Base-by-base conservation (phyloP, 2,888 invertebrate species). In the Drosophila aldrichi region DNA sequence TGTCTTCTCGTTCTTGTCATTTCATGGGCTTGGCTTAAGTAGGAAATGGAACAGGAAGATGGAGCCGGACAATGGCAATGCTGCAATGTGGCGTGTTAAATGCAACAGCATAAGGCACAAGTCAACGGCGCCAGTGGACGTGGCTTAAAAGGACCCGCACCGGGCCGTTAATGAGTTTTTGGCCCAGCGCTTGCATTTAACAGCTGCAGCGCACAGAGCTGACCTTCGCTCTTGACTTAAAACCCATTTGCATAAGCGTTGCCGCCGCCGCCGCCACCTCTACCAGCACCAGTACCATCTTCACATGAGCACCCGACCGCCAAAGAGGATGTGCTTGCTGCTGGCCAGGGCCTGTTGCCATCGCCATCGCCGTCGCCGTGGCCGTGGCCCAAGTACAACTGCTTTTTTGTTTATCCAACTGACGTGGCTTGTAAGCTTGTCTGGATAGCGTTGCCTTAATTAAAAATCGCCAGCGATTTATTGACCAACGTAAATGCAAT, bases 161-260 rank as follows among this genome's bases (percentile, higher is more conserved):
- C 36, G 65, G 71, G 66, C 68, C 72, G 79, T 82, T 84, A 84
- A 84, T 84, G 88, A 84, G 84, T 84, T 82, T 79, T 73, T 73
- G 70, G 65, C 60, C 58, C 57, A 54, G 58, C 58, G 25, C 52
- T 70, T 80, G 80, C 82, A 79, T 71, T 82, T 70, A 77, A 79
- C 75, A 85, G 76, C 84, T 73, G 60, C 78, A 64, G 58, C 44
- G 70, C 70, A 74, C 43, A 54, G 57, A 8, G n/a, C 40, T 82
- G 84, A 84, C 84, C 84, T 84, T 87, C 88, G 88, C 81, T 82
- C 71, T 81, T 85, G 81, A 79, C 88, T 84, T 76, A 71, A 84
- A 87, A 77, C 74, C 72, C 82, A 84, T 84, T 84, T 84, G 85
- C 84, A 87, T 87, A 84, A 84, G 82, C 82, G 70, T 10, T n/a